Conservation (phyloP, 2,888 invertebrate species). For the Calliphora vomitoria region DNA sequence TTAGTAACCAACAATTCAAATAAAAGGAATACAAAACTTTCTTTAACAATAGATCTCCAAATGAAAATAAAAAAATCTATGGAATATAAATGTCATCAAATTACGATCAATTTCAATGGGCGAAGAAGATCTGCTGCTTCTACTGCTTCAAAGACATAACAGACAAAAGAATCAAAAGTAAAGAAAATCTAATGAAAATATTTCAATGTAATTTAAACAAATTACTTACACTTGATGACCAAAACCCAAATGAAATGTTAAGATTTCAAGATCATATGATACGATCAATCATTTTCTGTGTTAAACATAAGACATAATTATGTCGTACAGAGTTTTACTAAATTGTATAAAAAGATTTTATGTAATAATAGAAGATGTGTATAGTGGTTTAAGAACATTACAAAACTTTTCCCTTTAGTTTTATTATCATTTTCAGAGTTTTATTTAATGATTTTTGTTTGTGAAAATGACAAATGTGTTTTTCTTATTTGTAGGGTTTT, state of each 20-base stretch:
- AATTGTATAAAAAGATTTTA: neutral
- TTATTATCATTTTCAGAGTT: neutral
- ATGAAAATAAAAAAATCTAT: constrained; percentile 5
- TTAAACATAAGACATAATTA: constrained; percentile 39
- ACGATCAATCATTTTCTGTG: constrained; percentile 58
- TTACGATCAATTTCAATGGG: constrained; percentile 62
- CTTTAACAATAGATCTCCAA: neutral
- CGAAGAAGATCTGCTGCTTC: neutral
- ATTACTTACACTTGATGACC: constrained; percentile 68
- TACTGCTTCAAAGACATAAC: neutral
- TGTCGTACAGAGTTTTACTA: constrained; percentile 6
- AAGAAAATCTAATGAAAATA: neutral
- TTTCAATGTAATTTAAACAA: constrained; percentile 27
- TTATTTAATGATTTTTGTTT: neutral
- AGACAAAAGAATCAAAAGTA: neutral
- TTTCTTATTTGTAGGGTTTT: neutral
- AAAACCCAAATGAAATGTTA: constrained; percentile 12
- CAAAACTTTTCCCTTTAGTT: constrained; percentile 7
- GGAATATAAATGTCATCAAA: constrained; percentile 65
- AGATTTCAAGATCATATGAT: constrained; percentile 39
- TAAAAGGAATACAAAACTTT: constrained; percentile 3
- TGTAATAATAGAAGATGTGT: constrained; percentile 1
- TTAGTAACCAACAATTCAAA: constrained; percentile 7
- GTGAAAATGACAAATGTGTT: constrained; percentile 33
- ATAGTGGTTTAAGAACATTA: neutral